phyloP scores from a whole-genome alignment of 2,113 vertebrate genomes.

The Catharus bicknelli region DNA sequence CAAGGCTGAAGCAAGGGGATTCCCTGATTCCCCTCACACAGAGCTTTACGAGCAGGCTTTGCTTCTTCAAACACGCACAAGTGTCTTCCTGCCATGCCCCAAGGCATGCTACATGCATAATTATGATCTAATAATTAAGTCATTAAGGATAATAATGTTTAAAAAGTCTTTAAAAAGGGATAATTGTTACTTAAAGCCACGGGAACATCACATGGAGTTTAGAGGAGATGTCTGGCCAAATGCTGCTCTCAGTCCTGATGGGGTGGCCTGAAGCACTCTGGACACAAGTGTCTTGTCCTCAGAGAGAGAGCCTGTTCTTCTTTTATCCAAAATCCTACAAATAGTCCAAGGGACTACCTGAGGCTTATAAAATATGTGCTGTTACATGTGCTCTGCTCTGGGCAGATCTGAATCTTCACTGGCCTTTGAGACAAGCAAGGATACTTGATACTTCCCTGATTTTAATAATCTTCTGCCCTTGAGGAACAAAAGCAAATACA shows the following conservation, averaged over 20 bases:
- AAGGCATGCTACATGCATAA: background rate
- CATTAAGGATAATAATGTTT: slow-evolving; percentile 1
- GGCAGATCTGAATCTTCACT: background rate
- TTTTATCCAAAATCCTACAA: background rate
- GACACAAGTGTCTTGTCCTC: background rate
- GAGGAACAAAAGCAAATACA: background rate
- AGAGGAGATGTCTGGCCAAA: background rate
- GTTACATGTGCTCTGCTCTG: background rate
- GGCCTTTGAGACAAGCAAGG: background rate
- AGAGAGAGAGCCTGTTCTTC: background rate
- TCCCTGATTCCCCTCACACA: background rate
- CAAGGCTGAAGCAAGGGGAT: background rate
- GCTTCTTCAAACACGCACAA: background rate
- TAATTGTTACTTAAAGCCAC: background rate
- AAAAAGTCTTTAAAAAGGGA: background rate
- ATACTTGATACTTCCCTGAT: background rate
- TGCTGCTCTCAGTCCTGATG: background rate
- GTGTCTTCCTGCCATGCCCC: background rate
- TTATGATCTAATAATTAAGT: background rate
- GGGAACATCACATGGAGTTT: background rate
- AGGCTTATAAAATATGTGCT: background rate
- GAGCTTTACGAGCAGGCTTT: background rate
- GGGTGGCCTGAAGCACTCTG: background rate
- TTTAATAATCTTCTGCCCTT: background rate
- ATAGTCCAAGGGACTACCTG: background rate